A percentile compares a stretch with the other conserved stretches of the same genome.
Conservation (phyloP, 2,113 vertebrate species). For the Dendrocopos noguchii region DNA sequence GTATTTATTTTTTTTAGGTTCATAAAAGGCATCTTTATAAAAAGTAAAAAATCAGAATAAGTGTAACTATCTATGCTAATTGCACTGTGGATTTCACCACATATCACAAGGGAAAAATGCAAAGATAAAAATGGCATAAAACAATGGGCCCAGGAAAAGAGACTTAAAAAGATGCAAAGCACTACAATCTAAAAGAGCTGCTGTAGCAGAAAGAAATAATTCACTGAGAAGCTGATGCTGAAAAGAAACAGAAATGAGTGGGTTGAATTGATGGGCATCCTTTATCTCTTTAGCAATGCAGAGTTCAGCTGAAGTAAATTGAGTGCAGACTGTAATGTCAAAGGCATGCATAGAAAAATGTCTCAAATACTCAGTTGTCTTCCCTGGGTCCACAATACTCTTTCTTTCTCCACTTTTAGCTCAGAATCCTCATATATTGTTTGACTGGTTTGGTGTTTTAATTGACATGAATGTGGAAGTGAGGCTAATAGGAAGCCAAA, state of each 20-base stretch:
- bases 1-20: not conserved
- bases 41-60: not conserved
- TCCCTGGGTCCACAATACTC: not conserved
- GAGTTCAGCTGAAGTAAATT: slow-evolving; percentile 32
- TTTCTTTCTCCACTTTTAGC: not conserved
- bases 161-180: not conserved
- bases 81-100: not conserved
- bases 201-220: not conserved
- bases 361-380: not conserved
- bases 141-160: not conserved
- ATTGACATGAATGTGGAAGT: not conserved
- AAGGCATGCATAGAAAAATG: not conserved
- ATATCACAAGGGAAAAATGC: slow-evolving; percentile 1
- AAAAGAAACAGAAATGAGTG: slow-evolving; percentile 39
- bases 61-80: not conserved
- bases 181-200: not conserved
- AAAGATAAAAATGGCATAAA: slow-evolving; percentile 24
- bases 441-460: not conserved
- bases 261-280: not conserved
- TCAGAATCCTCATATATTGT: not conserved
- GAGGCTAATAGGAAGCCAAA: not conserved
- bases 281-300: slow-evolving; percentile 23
- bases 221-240: slow-evolving; percentile 11
- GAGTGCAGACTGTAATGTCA: slow-evolving; percentile 4
- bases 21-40: not conserved